Evolutionary conservation across 2,888 invertebrate genomes (phyloP).

Genomic region (Rhingia rostrata): DNA sequence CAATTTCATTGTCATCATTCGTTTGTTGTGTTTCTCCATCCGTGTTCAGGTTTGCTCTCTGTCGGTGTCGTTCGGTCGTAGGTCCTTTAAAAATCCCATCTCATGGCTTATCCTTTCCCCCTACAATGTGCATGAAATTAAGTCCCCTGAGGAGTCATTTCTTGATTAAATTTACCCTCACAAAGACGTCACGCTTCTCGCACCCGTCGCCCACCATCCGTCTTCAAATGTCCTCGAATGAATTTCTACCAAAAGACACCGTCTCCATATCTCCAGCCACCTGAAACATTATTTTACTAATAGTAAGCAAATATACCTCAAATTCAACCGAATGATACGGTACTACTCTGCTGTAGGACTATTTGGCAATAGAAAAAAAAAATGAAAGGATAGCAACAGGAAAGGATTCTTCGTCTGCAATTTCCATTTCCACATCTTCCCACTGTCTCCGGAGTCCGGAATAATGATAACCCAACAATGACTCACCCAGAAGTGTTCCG

Average conservation of each 20-base stretch:
- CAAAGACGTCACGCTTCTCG: conserved; percentile 61
- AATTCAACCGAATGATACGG: conserved; percentile 36
- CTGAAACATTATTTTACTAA: conserved; percentile 59
- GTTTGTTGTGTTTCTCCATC: conserved; percentile 50
- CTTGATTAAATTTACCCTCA: conserved; percentile 72
- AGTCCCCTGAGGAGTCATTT: conserved; percentile 70
- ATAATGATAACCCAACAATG: conserved; percentile 53
- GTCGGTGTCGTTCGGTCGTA: conserved; percentile 30
- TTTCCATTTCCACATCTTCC: neutral
- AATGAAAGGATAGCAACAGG: neutral
- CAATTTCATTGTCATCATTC: conserved; percentile 69
- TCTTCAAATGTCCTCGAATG: conserved; percentile 32
- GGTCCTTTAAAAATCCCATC: conserved; percentile 46
- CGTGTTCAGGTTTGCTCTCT: conserved; percentile 13
- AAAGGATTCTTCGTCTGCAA: conserved; percentile 11
- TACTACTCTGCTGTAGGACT: conserved; percentile 2
- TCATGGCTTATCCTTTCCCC: conserved; percentile 28
- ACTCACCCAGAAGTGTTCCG: conserved; percentile 48
- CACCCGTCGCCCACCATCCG: conserved; percentile 14
- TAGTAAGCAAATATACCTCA: conserved; percentile 64
- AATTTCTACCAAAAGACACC: conserved; percentile 8
- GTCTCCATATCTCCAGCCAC: conserved; percentile 26
- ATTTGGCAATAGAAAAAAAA: neutral
- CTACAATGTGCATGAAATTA: conserved; percentile 63
- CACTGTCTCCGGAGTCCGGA: conserved; percentile 15